Conservation (phyloP, 2,797 vertebrate species). For the Gymnothorax javanicus region DNA sequence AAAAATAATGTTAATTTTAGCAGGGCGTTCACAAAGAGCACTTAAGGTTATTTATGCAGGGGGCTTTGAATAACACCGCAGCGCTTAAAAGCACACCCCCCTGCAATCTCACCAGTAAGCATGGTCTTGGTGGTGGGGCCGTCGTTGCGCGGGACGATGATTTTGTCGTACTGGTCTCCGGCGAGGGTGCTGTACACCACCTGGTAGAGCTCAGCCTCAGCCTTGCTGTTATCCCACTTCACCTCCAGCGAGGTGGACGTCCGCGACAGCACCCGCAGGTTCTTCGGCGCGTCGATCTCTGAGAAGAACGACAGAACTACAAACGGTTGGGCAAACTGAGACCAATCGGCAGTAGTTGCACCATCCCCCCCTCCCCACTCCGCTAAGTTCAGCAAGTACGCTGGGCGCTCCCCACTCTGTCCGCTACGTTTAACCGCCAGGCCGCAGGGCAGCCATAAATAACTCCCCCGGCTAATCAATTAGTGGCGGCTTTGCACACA, state of each 20-base stretch:
- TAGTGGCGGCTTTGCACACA: background rate
- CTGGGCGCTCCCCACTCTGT: background rate
- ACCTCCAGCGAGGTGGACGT: conserved; percentile 84
- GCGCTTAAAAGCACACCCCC: background rate
- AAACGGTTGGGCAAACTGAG: conserved; percentile 71
- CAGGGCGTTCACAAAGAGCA: too few relatives aligned
- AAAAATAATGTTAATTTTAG: too few relatives aligned
- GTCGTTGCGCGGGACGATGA: conserved; percentile 76
- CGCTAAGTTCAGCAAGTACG: too few relatives aligned
- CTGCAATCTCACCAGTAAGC: conserved; percentile 76
- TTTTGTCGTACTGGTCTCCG: conserved; percentile 91
- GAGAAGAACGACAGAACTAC: conserved; percentile 72
- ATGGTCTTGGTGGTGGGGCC: conserved; percentile 82
- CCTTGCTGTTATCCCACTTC: conserved; percentile 97
- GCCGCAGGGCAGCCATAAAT: background rate
- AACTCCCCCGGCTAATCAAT: background rate
- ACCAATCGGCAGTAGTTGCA: conserved; percentile 60
- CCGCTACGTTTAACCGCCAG: too few relatives aligned
- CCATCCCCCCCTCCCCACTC: background rate
- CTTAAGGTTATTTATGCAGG: too few relatives aligned
- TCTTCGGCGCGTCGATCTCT: conserved; percentile 98
- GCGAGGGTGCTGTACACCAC: conserved; percentile 96
- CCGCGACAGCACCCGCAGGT: conserved; percentile 82
- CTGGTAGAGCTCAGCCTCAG: conserved; percentile 86
- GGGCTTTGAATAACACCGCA: too few relatives aligned